These are phyloP conservation scores for Drosophila borborema DNA, from an alignment of 2,888 invertebrate genomes.

Conservation along the genomic window DNA sequence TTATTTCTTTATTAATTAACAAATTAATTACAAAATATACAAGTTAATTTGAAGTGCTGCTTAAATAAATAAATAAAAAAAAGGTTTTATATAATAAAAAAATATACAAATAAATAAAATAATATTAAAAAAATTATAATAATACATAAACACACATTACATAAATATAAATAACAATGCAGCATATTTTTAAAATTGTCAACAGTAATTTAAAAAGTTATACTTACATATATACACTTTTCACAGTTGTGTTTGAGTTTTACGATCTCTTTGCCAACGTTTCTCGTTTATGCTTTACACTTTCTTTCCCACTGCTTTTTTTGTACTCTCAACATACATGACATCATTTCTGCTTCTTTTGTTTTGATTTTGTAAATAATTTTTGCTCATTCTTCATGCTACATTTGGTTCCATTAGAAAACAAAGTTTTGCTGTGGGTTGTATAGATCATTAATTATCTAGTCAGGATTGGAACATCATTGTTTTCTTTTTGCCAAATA, in stretches of 20 bases:
- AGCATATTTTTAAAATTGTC: not conserved
- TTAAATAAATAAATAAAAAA: no score
- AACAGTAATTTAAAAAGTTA: not conserved
- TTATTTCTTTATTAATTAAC: not conserved
- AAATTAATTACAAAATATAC: not conserved
- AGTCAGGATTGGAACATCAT: not conserved
- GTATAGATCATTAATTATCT: slow-evolving; percentile 22
- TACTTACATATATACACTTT: not conserved
- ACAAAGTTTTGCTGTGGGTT: slow-evolving; percentile 4
- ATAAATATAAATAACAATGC: not conserved
- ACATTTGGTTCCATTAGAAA: not conserved
- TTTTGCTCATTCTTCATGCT: slow-evolving; percentile 20
- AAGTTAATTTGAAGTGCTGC: not conserved
- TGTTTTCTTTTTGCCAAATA: not conserved
- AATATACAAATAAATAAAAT: no score
- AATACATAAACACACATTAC: not conserved
- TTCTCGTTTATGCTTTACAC: slow-evolving; percentile 23
- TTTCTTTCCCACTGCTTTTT: slow-evolving; percentile 29
- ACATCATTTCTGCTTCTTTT: slow-evolving; percentile 46
- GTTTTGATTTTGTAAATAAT: slow-evolving; percentile 1
- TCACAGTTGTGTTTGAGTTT: not conserved
- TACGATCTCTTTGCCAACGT: not conserved
- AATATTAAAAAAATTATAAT: not conserved
- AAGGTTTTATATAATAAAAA: no score
- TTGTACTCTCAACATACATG: slow-evolving; percentile 23